phyloP scores from a whole-genome alignment of 2,888 invertebrate species.

The Quadroppia sp. region DNA sequence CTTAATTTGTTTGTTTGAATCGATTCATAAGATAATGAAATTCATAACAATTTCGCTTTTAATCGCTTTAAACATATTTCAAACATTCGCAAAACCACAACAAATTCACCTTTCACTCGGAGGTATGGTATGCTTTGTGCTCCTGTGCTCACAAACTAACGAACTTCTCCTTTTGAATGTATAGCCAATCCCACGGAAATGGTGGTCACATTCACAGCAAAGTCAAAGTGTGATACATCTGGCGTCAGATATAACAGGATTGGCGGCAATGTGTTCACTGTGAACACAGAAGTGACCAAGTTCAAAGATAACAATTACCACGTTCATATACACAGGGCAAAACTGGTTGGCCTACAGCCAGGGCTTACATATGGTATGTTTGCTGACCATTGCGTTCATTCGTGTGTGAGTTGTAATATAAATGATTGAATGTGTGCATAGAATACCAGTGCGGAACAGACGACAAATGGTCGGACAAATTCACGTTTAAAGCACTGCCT shows the following conservation, averaged over 20 bases:
- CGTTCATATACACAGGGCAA: constrained; percentile 75
- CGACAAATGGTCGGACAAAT: constrained; percentile 49
- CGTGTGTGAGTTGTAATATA: not conserved
- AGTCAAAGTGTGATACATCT: constrained; percentile 43
- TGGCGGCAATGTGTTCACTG: not conserved
- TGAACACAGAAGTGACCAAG: constrained; percentile 19
- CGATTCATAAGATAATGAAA: too few relatives aligned
- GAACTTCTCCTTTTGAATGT: constrained; percentile 8
- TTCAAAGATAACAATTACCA: constrained; percentile 55
- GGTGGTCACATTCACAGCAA: constrained; percentile 50
- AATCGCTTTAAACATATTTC: too few relatives aligned
- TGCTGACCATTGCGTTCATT: too few relatives aligned
- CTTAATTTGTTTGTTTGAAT: too few relatives aligned
- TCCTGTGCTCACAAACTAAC: not conserved
- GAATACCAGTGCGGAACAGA: constrained; percentile 21
- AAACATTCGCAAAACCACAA: too few relatives aligned
- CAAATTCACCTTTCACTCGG: constrained; percentile 48
- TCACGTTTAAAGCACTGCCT: constrained; percentile 50
- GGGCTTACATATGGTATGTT: constrained; percentile 17
- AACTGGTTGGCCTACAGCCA: constrained; percentile 53
- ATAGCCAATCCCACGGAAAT: constrained; percentile 47
- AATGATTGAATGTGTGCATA: not conserved
- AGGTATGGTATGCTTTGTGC: constrained; percentile 44
- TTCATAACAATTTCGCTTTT: too few relatives aligned
- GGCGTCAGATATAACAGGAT: not conserved